Conservation (phyloP, 2,888 invertebrate species). For the Eubasilissa splendida region DNA sequence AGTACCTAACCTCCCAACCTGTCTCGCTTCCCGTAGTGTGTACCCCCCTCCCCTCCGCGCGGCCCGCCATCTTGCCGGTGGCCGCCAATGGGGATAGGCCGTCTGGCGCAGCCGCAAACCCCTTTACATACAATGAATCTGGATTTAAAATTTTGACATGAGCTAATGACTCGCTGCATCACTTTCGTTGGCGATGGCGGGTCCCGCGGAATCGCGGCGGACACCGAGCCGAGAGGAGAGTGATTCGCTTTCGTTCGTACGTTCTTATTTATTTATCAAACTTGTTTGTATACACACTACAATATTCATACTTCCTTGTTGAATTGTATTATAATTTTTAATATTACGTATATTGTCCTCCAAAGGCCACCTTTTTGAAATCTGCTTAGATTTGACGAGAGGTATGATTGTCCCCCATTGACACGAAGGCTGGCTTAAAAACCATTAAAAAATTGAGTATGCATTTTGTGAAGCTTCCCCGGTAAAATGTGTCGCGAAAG, state of each 20-base stretch:
- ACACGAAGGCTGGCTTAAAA: no score
- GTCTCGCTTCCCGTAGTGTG: conserved; percentile 17
- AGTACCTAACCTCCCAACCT: conserved; percentile 31
- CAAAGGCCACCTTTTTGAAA: no score
- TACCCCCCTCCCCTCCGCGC: neutral
- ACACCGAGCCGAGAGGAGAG: conserved; percentile 11
- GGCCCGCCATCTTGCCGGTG: conserved; percentile 13
- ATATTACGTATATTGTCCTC: no score
- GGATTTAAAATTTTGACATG: conserved; percentile 23
- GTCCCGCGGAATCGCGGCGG: neutral
- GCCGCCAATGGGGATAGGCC: conserved; percentile 18
- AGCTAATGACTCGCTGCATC: conserved; percentile 1
- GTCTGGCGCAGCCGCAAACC: conserved; percentile 23
- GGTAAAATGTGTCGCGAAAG: no score
- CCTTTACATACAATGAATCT: conserved; percentile 31
- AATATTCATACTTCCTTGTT: no score
- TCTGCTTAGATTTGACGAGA: no score
- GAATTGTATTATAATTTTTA: no score
- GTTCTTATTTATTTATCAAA: no score
- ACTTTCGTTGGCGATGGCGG: conserved; percentile 1
- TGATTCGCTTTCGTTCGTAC: conserved; percentile 16
- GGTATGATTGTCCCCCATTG: no score
- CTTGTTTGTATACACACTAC: no score
- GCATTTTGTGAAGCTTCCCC: no score
- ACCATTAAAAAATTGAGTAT: no score